Conservation (phyloP, 2,888 invertebrate genomes). For the Calephelis perditalis region DNA sequence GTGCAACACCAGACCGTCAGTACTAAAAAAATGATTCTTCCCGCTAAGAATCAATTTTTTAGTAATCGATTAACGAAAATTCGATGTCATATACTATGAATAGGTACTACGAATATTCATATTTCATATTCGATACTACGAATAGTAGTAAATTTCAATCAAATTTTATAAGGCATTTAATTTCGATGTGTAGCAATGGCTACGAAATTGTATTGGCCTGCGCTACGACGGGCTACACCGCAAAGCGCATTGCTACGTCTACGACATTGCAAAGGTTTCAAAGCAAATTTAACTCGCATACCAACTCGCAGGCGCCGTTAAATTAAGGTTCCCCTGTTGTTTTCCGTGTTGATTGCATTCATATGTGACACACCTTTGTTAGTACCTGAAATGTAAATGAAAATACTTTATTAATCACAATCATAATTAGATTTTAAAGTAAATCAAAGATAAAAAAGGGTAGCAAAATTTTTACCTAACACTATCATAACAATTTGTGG, state of each 20-base stretch:
- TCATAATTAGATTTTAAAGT: too few species aligned
- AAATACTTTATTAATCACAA: not conserved
- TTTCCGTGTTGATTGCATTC: constrained; percentile 5
- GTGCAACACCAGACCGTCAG: too few species aligned
- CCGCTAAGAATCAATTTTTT: too few species aligned
- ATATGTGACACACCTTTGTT: not conserved
- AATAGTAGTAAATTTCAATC: too few species aligned
- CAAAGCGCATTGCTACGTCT: constrained; percentile 6
- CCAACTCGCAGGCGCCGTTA: not conserved
- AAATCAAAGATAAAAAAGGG: too few species aligned
- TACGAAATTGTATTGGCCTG: constrained; percentile 6
- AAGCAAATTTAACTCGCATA: constrained; percentile 3
- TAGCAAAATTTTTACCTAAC: too few species aligned
- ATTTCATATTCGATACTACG: too few species aligned
- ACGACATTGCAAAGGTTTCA: constrained; percentile 4
- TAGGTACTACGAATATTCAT: too few species aligned
- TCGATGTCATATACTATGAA: too few species aligned
- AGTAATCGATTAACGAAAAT: too few species aligned
- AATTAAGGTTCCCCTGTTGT: constrained; percentile 4
- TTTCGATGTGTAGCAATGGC: constrained; percentile 6
- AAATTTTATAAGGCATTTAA: not conserved
- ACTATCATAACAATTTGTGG: too few species aligned
- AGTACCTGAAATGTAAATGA: constrained; percentile 4
- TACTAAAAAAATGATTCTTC: too few species aligned
- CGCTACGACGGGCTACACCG: constrained; percentile 4